Conservation (phyloP, 2,888 invertebrate genomes). For the Cotesia congregata region DNA sequence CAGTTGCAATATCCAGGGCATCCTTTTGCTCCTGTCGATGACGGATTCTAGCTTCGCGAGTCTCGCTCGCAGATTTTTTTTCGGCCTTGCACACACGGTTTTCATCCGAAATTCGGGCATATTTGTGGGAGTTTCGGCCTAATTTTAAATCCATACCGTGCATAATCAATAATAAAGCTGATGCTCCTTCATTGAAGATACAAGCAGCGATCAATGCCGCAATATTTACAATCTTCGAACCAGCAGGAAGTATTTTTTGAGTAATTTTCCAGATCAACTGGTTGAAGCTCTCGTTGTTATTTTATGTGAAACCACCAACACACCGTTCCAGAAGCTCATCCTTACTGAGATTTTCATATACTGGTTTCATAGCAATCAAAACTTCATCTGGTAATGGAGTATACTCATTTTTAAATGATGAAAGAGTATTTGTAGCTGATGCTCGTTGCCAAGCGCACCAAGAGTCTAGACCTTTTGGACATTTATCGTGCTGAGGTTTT, state of each 20-base stretch:
- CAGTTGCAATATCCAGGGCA: slow-evolving; percentile 49
- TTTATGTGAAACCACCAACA: slow-evolving; percentile 39
- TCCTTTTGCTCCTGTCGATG: slow-evolving; percentile 52
- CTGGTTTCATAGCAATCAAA: slow-evolving; percentile 42
- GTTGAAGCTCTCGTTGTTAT: slow-evolving; percentile 42
- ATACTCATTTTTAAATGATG: slow-evolving; percentile 44
- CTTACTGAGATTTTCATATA: slow-evolving; percentile 44
- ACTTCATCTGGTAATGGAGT: slow-evolving; percentile 36
- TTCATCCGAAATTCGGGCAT: no score
- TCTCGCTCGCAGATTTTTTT: no score
- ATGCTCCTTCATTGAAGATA: slow-evolving; percentile 55
- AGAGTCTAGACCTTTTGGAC: slow-evolving; percentile 45
- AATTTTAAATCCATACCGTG: slow-evolving; percentile 30
- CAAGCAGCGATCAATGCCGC: slow-evolving; percentile 51
- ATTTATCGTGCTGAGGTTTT: slow-evolving; percentile 50
- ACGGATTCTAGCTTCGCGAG: slow-evolving; percentile 47
- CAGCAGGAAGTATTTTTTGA: slow-evolving; percentile 41
- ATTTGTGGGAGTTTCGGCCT: slow-evolving; percentile 32
- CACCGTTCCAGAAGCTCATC: slow-evolving; percentile 42
- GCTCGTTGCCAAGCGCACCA: slow-evolving; percentile 48
- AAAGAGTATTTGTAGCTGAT: slow-evolving; percentile 37
- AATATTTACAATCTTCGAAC: slow-evolving; percentile 41
- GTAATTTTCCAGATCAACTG: slow-evolving; percentile 46
- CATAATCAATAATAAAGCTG: slow-evolving; percentile 44
- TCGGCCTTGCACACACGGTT: no score